A percentile compares a stretch with the other conserved stretches of the same genome.
phyloP scores from a whole-genome alignment of 2,113 vertebrate genomes.

The Festucalex cinctus region DNA sequence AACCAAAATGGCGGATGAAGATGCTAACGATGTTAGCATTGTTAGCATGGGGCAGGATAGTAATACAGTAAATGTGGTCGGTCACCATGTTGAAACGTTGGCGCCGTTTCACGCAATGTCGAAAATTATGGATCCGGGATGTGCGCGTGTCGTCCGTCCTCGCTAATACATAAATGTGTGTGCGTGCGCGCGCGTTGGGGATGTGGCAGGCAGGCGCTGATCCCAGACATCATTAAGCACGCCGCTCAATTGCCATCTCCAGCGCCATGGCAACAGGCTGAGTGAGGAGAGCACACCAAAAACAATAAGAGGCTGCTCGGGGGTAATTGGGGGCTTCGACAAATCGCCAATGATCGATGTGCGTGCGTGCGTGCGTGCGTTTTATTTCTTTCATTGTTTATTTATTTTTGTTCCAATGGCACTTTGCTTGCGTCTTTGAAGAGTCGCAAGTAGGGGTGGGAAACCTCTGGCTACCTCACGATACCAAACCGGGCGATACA shows the following conservation, averaged over 20 bases:
- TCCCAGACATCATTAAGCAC: constrained; percentile 82
- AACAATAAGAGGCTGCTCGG: constrained; percentile 74
- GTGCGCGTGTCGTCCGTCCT: constrained; percentile 53
- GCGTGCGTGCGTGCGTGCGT: constrained; percentile 23
- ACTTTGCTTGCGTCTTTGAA: neutral
- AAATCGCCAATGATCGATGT: constrained; percentile 74
- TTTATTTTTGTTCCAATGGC: constrained; percentile 4
- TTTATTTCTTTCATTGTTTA: constrained; percentile 23
- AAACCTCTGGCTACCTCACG: too few species aligned
- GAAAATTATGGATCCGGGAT: constrained; percentile 70
- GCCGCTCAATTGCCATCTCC: constrained; percentile 79
- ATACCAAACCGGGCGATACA: too few species aligned
- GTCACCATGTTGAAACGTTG: neutral
- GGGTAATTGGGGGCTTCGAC: constrained; percentile 50
- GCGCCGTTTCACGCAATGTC: constrained; percentile 71
- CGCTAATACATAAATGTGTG: constrained; percentile 12
- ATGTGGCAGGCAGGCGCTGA: constrained; percentile 78
- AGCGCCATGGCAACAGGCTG: constrained; percentile 80
- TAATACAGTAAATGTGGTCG: neutral
- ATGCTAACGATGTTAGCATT: neutral
- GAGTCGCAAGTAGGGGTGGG: too few species aligned
- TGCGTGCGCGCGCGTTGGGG: constrained; percentile 55
- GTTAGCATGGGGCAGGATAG: neutral
- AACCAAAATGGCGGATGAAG: neutral
- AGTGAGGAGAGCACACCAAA: constrained; percentile 78